Evolutionary conservation across 2,888 invertebrate genomes (phyloP).

Genomic region (Idaea dimidiata): DNA sequence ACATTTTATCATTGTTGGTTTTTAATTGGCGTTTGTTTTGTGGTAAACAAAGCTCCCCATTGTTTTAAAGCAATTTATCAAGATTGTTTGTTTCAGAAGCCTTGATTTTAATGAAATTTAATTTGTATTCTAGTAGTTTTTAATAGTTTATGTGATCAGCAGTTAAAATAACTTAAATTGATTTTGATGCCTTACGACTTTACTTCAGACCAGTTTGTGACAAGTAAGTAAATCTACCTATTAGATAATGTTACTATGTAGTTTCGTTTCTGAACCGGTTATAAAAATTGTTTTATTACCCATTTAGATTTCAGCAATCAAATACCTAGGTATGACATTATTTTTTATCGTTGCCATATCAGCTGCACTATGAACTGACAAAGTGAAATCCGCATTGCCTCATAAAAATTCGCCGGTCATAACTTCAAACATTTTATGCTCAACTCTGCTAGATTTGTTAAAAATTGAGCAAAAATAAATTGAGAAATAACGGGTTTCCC

Average conservation of each 20-base stretch:
- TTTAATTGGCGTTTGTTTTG: not conserved
- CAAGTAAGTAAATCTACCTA: not conserved
- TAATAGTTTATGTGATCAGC: not conserved
- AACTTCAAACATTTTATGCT: not conserved
- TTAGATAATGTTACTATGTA: not conserved
- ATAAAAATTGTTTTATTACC: not conserved
- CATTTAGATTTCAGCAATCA: not conserved
- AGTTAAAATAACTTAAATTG: too few species aligned
- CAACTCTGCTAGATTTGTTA: not conserved
- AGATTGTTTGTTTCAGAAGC: not conserved
- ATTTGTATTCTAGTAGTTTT: not conserved
- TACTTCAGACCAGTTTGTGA: too few species aligned
- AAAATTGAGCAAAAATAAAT: not conserved
- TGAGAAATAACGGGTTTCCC: not conserved
- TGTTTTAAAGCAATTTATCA: not conserved
- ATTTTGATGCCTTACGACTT: too few species aligned
- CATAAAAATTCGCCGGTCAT: not conserved
- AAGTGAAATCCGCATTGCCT: not conserved
- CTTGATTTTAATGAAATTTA: not conserved
- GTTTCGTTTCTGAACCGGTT: not conserved
- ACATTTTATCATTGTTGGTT: not conserved
- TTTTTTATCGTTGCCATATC: not conserved
- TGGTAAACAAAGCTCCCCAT: not conserved
- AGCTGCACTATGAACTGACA: not conserved
- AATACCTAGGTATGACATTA: conserved; percentile 1